Percentiles rank a stretch among this genome's conserved stretches.
These are phyloP conservation scores for Tyrophagus putrescentiae DNA, from an alignment of 1,140 invertebrate genomes.

Conservation along the genomic window DNA sequence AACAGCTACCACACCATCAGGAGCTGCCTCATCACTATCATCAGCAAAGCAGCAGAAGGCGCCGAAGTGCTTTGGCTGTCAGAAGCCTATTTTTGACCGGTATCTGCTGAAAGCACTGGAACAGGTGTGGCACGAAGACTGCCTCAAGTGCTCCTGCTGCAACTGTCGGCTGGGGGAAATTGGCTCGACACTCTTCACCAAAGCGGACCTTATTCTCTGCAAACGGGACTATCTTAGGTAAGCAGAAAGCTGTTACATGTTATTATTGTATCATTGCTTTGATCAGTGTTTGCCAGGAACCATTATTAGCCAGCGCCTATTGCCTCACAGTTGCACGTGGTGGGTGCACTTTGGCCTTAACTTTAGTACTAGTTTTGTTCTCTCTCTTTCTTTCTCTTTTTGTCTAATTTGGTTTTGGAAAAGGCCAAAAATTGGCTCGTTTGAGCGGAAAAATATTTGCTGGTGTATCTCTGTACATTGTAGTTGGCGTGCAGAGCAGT, in stretches of 20 bases:
- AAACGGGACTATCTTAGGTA: constrained; percentile 84
- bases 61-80: constrained; percentile 37
- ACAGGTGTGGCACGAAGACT: constrained; percentile 85
- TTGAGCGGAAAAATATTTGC: no score
- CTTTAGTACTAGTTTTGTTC: not conserved
- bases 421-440: no score
- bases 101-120: constrained; percentile 49
- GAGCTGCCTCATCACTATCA: not conserved
- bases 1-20: not conserved
- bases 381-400: not conserved
- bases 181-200: constrained; percentile 75
- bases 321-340: no score
- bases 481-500: no score
- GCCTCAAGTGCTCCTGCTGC: constrained; percentile 80
- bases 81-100: constrained; percentile 38
- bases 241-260: constrained; percentile 26
- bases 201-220: constrained; percentile 79
- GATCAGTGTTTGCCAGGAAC: no score
- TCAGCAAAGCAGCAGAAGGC: not conserved
- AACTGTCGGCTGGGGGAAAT: constrained; percentile 80
- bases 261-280: not conserved
- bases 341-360: no score
- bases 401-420: no score
- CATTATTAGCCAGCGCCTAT: no score
- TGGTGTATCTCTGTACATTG: no score